These are phyloP conservation scores for Mesorhabditis belari DNA, from an alignment of 2,888 invertebrate genomes.

Conservation along the genomic window DNA sequence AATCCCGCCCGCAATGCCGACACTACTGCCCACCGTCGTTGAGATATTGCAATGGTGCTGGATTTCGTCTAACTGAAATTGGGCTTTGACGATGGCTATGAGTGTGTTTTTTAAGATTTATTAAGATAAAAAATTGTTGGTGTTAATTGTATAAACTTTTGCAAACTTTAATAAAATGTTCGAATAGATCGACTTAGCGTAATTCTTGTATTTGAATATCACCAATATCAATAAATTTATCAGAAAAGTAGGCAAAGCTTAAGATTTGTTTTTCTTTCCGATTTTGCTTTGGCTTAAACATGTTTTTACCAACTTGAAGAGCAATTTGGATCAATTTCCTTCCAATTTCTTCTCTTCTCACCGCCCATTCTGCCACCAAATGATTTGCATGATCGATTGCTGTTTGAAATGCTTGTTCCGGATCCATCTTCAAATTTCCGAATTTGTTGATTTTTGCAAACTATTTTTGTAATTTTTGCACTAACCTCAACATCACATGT, in stretches of 20 bases:
- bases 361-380: neutral
- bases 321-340: neutral
- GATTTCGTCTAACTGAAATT: slow-evolving; percentile 20
- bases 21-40: slow-evolving; percentile 23
- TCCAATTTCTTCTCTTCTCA: neutral
- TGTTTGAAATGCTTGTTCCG: neutral
- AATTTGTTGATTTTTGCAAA: neutral
- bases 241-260: too few relatives aligned
- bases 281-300: neutral
- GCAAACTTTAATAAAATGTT: too few relatives aligned
- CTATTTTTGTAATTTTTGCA: neutral
- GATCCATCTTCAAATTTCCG: neutral
- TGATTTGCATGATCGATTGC: neutral
- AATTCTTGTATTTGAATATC: too few relatives aligned
- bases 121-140: too few relatives aligned
- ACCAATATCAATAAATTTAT: too few relatives aligned
- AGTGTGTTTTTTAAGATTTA: neutral
- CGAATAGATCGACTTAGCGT: too few relatives aligned
- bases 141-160: too few relatives aligned
- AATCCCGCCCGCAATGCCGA: slow-evolving; percentile 22
- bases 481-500: neutral
- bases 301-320: neutral
- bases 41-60: slow-evolving; percentile 28
- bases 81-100: neutral
- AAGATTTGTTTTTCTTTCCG: too few relatives aligned